These are phyloP conservation scores for Cercocebus atys DNA, from an alignment of 2,113 vertebrate species.

Conservation along the genomic window DNA sequence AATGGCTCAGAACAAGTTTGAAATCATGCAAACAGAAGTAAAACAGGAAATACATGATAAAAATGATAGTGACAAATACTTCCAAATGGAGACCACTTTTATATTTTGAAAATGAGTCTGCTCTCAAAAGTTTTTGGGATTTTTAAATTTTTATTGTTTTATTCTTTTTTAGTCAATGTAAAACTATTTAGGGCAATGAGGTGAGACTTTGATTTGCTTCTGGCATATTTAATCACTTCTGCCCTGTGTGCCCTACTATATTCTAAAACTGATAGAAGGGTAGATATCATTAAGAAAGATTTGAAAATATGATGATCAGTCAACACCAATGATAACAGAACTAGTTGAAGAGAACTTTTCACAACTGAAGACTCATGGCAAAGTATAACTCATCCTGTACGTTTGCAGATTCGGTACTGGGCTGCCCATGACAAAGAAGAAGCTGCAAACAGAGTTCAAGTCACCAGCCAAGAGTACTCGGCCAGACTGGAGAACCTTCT, in stretches of 20 bases:
- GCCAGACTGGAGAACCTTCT: constrained; percentile 91
- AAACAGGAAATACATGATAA: neutral
- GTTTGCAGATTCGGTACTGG: constrained; percentile 93
- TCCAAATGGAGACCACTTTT: neutral
- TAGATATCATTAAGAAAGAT: neutral
- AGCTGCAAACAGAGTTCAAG: constrained; percentile 87
- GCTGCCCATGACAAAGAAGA: constrained; percentile 89
- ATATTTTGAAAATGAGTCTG: neutral
- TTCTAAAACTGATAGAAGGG: neutral
- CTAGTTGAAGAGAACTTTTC: neutral
- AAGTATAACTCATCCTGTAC: neutral
- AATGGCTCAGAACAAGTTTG: neutral
- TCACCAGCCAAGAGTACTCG: constrained; percentile 89
- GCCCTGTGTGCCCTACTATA: neutral
- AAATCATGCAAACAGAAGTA: neutral
- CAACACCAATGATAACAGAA: neutral
- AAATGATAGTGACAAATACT: neutral
- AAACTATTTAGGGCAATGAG: neutral
- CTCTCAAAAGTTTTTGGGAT: neutral
- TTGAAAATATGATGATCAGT: neutral
- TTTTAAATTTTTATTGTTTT: neutral
- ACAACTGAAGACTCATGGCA: neutral
- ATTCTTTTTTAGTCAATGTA: neutral
- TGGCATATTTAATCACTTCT: neutral
- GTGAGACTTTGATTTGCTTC: neutral